These are phyloP conservation scores for Nemotelus nigrinus DNA, from an alignment of 2,888 invertebrate genomes.

Conservation along the genomic window DNA sequence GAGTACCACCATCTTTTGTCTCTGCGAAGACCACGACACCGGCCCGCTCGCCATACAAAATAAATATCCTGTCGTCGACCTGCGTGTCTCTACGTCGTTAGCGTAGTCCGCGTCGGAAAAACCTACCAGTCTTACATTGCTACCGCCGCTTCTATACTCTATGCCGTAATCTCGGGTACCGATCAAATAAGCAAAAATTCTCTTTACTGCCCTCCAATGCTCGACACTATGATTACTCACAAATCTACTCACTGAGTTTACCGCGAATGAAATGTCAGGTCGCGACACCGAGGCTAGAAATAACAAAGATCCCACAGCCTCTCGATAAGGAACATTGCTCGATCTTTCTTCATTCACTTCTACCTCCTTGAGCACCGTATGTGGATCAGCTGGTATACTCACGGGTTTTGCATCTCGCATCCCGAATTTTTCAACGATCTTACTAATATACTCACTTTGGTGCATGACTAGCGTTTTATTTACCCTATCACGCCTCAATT, in stretches of 20 bases:
- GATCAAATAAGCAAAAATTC: neutral
- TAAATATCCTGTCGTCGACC: neutral
- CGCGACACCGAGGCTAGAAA: neutral
- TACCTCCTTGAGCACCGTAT: neutral
- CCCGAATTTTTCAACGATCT: neutral
- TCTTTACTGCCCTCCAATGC: neutral
- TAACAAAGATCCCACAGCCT: neutral
- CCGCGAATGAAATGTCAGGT: neutral
- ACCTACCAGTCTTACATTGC: neutral
- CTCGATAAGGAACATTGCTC: neutral
- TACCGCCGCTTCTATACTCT: neutral
- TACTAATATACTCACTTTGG: neutral
- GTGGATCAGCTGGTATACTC: neutral
- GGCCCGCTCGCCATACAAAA: neutral
- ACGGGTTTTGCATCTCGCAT: neutral
- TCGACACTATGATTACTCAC: neutral
- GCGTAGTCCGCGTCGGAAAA: neutral
- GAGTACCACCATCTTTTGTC: neutral
- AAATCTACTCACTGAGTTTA: neutral
- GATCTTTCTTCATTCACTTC: neutral
- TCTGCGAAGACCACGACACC: neutral
- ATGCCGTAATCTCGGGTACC: neutral
- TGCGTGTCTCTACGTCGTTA: neutral
- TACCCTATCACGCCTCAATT: too few species aligned
- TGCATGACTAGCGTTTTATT: neutral